Evolutionary conservation across 2,888 invertebrate species (phyloP).

Genomic region (Aleiodes testaceus): DNA sequence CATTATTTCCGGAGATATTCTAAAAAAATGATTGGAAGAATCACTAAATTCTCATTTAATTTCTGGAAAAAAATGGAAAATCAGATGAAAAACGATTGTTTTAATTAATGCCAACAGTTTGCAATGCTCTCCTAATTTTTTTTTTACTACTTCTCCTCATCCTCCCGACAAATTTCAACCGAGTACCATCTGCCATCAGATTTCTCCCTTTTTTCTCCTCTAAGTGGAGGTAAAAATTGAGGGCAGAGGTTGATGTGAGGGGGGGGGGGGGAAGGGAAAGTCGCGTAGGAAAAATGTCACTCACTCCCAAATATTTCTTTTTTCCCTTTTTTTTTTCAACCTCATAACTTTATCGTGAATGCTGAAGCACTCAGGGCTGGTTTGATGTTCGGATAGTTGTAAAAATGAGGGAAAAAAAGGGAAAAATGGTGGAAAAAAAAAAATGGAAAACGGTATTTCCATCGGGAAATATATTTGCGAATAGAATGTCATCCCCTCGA

Average conservation of each 20-base stretch:
- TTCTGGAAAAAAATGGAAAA: no score
- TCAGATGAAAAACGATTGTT: no score
- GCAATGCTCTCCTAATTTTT: no score
- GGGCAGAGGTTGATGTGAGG: slow-evolving; percentile 4
- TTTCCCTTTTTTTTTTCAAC: background rate
- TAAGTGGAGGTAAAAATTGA: background rate
- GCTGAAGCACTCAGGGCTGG: slow-evolving; percentile 31
- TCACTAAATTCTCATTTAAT: no score
- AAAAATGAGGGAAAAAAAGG: slow-evolving; percentile 23
- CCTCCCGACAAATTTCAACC: no score
- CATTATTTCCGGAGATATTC: no score
- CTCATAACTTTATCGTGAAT: slow-evolving; percentile 20
- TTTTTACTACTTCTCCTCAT: no score
- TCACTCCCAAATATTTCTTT: slow-evolving; percentile 17
- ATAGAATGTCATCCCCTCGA: background rate
- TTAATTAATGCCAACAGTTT: no score
- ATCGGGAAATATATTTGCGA: slow-evolving; percentile 18
- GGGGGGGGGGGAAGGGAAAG: background rate
- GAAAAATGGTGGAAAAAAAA: slow-evolving; percentile 11
- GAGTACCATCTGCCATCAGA: slow-evolving; percentile 7
- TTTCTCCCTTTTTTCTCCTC: slow-evolving; percentile 8
- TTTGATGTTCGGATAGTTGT: slow-evolving; percentile 21
- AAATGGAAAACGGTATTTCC: background rate
- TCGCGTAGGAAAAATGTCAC: background rate
- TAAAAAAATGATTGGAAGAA: no score